Percentiles rank a stretch among this genome's conserved stretches.
phyloP scores from a whole-genome alignment of 1,140 invertebrate genomes.

The Lasioglossum albipes region DNA sequence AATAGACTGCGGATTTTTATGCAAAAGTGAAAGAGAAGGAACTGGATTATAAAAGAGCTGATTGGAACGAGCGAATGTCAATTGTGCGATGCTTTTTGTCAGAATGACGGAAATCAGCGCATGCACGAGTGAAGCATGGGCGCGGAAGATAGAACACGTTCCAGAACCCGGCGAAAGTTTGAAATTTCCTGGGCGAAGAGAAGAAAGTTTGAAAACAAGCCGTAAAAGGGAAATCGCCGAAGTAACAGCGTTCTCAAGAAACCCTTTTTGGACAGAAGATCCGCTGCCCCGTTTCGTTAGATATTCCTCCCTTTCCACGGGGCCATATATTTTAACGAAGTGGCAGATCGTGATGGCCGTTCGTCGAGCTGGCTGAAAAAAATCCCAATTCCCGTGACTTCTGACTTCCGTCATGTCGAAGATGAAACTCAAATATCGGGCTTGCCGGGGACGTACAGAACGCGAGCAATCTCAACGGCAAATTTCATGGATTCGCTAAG shows the following conservation, averaged over 20 bases:
- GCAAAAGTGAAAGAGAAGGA: too few species aligned
- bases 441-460: neutral
- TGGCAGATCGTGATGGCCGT: neutral
- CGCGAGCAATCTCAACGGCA: too few species aligned
- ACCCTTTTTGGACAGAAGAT: neutral
- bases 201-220: neutral
- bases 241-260: neutral
- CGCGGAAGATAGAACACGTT: neutral
- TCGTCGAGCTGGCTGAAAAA: neutral
- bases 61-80: too few species aligned
- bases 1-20: too few species aligned
- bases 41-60: too few species aligned
- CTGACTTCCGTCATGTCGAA: neutral
- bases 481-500: too few species aligned
- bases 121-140: too few species aligned
- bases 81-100: too few species aligned
- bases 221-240: neutral
- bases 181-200: neutral
- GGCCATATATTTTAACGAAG: slow-evolving; percentile 4
- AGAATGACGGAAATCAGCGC: too few species aligned
- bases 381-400: neutral
- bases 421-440: neutral
- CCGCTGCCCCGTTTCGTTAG: neutral
- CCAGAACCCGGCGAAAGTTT: neutral
- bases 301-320: neutral